phyloP scores from a whole-genome alignment of 1,140 invertebrate species.

The Zelostemma sp. region DNA sequence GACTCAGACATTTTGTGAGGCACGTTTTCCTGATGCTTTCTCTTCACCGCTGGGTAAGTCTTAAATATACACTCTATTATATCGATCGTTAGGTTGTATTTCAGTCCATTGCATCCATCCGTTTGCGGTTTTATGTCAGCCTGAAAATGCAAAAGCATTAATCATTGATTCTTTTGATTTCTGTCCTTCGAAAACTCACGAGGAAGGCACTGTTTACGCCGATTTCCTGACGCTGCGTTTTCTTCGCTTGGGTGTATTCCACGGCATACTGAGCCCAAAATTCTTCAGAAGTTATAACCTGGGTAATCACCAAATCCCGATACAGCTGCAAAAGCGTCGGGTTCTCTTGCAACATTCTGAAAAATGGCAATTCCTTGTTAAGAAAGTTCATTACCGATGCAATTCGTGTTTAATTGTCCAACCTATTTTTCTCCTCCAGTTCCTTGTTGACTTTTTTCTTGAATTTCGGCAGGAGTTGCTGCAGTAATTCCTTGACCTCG shows the following conservation, averaged over 20 bases:
- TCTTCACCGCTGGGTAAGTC: conserved; percentile 98
- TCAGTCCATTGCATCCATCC: conserved; percentile 96
- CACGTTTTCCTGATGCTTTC: conserved; percentile 97
- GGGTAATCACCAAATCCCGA: conserved; percentile 93
- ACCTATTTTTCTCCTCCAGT: conserved; percentile 88
- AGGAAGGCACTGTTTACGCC: conserved; percentile 74
- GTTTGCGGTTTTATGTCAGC: conserved; percentile 97
- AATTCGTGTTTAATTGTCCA: not conserved
- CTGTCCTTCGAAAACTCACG: conserved; percentile 41
- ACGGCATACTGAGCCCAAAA: conserved; percentile 93
- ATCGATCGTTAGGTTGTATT: conserved; percentile 97
- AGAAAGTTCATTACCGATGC: not conserved
- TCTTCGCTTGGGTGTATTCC: conserved; percentile 81
- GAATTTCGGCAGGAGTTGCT: conserved; percentile 94
- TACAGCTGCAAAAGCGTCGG: conserved; percentile 87
- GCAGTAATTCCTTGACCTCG: conserved; percentile 92
- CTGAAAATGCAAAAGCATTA: conserved; percentile 63
- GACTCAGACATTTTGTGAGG: conserved; percentile 95
- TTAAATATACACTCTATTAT: conserved; percentile 99
- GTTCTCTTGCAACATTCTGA: conserved; percentile 84
- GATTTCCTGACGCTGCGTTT: conserved; percentile 82
- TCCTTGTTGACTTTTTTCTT: conserved; percentile 95
- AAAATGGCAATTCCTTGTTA: conserved; percentile 4
- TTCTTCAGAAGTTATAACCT: conserved; percentile 94
- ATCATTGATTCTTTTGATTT: conserved; percentile 2